Evolutionary conservation across 2,888 invertebrate genomes (phyloP).

Genomic region (Octodonta nipae): DNA sequence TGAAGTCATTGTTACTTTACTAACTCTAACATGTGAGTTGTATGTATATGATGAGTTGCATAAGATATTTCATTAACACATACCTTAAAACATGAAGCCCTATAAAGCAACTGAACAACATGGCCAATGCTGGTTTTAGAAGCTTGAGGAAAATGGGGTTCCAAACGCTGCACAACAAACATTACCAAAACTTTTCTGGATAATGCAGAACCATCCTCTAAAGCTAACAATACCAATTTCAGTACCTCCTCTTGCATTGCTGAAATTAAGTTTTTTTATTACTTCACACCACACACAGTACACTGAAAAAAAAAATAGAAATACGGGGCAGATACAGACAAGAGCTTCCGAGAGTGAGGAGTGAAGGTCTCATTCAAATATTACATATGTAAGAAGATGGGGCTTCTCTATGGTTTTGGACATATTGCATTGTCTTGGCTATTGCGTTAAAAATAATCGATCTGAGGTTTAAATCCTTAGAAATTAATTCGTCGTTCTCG

Average conservation of each 20-base stretch:
- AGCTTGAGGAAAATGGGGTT: conserved; percentile 89
- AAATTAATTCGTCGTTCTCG: too few relatives aligned
- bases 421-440: too few relatives aligned
- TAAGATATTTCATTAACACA: too few relatives aligned
- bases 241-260: conserved; percentile 99
- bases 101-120: conserved; percentile 92
- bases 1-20: too few relatives aligned
- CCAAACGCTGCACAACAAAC: conserved; percentile 94
- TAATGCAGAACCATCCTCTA: conserved; percentile 89
- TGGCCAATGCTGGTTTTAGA: conserved; percentile 99
- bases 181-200: conserved; percentile 91
- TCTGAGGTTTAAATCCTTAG: too few relatives aligned
- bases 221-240: conserved; percentile 78
- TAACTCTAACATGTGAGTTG: too few relatives aligned
- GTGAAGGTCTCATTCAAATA: background rate
- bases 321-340: background rate
- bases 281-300: background rate
- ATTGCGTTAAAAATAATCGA: too few relatives aligned
- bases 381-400: too few relatives aligned
- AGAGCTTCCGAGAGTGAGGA: background rate
- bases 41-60: too few relatives aligned
- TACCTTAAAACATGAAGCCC: conserved; percentile 97
- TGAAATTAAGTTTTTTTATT: too few relatives aligned
- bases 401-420: too few relatives aligned
- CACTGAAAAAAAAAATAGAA: conserved; percentile 3